These are phyloP conservation scores for Triplophysa dalaica DNA, from an alignment of 2,113 vertebrate genomes.

Conservation along the genomic window DNA sequence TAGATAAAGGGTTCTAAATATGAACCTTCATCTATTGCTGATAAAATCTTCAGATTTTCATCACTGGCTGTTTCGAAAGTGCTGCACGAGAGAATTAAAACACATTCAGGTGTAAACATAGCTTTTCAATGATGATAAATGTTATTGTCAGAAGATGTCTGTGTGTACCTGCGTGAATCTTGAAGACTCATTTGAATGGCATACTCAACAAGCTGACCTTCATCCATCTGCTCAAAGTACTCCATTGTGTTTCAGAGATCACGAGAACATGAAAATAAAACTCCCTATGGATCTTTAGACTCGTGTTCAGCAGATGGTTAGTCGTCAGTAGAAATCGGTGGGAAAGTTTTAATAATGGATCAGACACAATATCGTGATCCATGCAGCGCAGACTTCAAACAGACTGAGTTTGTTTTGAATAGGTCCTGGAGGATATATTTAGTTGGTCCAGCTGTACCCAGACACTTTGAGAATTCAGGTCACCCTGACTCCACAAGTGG, in stretches of 20 bases:
- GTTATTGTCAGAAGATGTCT: neutral
- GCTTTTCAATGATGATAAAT: neutral
- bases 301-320: neutral
- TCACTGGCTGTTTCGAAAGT: constrained; percentile 76
- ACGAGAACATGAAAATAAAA: neutral
- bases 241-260: constrained; percentile 66
- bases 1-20: neutral
- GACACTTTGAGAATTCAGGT: constrained; percentile 36
- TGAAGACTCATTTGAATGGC: constrained; percentile 80
- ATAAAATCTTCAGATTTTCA: constrained; percentile 76
- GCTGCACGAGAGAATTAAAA: constrained; percentile 47
- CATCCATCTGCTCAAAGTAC: constrained; percentile 68
- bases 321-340: neutral
- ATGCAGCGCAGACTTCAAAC: neutral
- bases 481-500: constrained; percentile 5
- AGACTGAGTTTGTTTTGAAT: constrained; percentile 58
- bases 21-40: constrained; percentile 76
- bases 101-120: neutral
- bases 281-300: neutral
- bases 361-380: neutral
- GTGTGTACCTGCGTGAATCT: constrained; percentile 70
- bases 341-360: neutral
- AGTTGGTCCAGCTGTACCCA: constrained; percentile 59
- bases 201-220: constrained; percentile 77
- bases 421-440: constrained; percentile 65